These are phyloP conservation scores for Boloria selene DNA, from an alignment of 2,888 invertebrate genomes.

Conservation along the genomic window DNA sequence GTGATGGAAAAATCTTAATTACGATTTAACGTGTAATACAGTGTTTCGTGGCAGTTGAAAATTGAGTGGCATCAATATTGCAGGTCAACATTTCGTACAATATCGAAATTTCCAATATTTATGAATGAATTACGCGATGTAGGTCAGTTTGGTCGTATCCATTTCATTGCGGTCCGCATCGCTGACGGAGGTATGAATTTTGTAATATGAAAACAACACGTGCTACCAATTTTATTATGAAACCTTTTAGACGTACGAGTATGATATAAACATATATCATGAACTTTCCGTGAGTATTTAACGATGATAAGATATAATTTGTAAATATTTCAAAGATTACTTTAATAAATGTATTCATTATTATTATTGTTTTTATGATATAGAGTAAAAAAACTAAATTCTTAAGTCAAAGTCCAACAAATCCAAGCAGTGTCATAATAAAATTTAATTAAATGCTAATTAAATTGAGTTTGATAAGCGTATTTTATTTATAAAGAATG, in stretches of 20 bases:
- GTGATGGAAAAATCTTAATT: constrained; percentile 3
- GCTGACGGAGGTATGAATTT: constrained; percentile 45
- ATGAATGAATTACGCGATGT: constrained; percentile 44
- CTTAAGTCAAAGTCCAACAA: too few species aligned
- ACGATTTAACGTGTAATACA: constrained; percentile 12
- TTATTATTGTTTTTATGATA: too few species aligned
- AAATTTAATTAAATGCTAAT: too few species aligned
- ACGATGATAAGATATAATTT: too few species aligned
- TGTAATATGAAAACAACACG: constrained; percentile 44
- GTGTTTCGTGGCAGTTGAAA: constrained; percentile 19
- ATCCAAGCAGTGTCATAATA: too few species aligned
- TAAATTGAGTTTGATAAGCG: too few species aligned
- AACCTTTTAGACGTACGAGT: constrained; percentile 35
- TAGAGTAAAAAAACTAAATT: too few species aligned
- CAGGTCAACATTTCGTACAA: constrained; percentile 36
- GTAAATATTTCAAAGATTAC: too few species aligned
- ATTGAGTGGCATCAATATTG: constrained; percentile 25
- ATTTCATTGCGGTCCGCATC: constrained; percentile 42
- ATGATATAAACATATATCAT: constrained; percentile 19
- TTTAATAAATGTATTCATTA: too few species aligned
- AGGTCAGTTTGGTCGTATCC: constrained; percentile 43
- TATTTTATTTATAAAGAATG: too few species aligned
- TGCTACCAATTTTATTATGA: constrained; percentile 42
- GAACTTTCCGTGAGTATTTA: not conserved
- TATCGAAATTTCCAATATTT: constrained; percentile 42